Base-by-base conservation (phyloP, 2,797 vertebrate species). In the Loris lydekkerianus region DNA sequence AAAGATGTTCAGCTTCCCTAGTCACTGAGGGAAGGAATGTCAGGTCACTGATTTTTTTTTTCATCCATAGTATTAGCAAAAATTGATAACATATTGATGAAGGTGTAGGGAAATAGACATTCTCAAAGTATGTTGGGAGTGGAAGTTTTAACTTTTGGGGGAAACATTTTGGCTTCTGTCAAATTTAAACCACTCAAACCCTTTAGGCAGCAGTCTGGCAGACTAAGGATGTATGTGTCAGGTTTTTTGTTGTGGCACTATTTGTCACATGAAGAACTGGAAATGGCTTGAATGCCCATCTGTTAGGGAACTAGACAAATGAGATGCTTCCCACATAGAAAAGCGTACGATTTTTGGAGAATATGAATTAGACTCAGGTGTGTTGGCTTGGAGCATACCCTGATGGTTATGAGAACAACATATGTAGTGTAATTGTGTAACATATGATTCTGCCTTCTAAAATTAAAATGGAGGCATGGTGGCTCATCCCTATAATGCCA, bases 361-460 rank as follows among this genome's bases (percentile, higher is more conserved):
- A 76, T 21, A 15, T 1, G 37, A 18, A 2, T 23, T 3, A n/a
- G 75, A 3, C 27, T 40, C 61, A 23, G 14, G 4, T 3, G 56
- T 21, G 37, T 49, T 34, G 46, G 63, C n/a, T 56, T 65, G 43
- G 80, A 70, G 65, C 29, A 0, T 27, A 20, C 53, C 29, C 31
- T 7, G 46, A 34, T n/a, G 31, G 72, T 18, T 2, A 8, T 5
- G 0, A 31, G 72, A 49, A 10, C 27, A 5, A 0, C 2, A 0
- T 0, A 0, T 7, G 2, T 21, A 1, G 25, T 27, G 10, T 10
- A 1, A 1, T 27, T 1, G 34, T 49, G 10, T 37, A 1, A n/a
- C 7, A 17, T 40, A 2, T 1, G 49, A 18, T 10, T 72, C 31
- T 29, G 0, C 43, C 37, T 84, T 80, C 60, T 17, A n/a, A 43